Base-by-base conservation (phyloP, 2,113 vertebrate genomes). In the Microtus montanus region DNA sequence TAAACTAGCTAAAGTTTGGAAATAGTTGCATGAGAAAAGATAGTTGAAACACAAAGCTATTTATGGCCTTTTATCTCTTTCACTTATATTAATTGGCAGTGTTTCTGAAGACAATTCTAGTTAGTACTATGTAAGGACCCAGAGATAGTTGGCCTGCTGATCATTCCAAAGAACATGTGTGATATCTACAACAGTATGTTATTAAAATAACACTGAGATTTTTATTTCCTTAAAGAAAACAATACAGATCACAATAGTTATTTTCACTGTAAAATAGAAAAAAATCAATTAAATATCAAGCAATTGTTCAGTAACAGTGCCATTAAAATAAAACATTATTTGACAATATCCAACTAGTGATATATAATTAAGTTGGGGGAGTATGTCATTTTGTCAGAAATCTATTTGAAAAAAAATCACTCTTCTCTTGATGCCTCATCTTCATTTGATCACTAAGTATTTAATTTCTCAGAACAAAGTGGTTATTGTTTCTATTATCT, bases 221-320 rank as follows among this genome's bases (percentile, higher is more conserved):
- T 22, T 15, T 58, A 41, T 89, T 80, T 94, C 19, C 2, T 38
- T 94, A 68, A 73, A 85, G n/a, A 35, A 92, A 89, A 49, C n/a
- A 86, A 66, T 49, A 15, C 10, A 89, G 2, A 74, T 87, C 19
- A 49, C 33, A 24, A 58, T 78, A 74, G 35, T 35, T 68, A 74
- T 49, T 86, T 73, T 80, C 10, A 80, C 35, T 41, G 5, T 44
- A 82, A 61, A 20, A 61, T 52, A 11, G 5, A 85, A 63, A 79
- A 79, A 87, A 44, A 30, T 4, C 26, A 84, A 38, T 49, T 26
- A 84, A 28, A 44, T 88, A 13, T 1, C 22, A 89, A 84, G 28
- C 13, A 38, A 63, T 28, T 41, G 15, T 7, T 8, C 5, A 66
- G 33, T 19, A 19, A 61, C 28, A 85, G 8, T 44, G 64, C 1